phyloP scores from a whole-genome alignment of 2,797 vertebrate species.

The Esox lucius region DNA sequence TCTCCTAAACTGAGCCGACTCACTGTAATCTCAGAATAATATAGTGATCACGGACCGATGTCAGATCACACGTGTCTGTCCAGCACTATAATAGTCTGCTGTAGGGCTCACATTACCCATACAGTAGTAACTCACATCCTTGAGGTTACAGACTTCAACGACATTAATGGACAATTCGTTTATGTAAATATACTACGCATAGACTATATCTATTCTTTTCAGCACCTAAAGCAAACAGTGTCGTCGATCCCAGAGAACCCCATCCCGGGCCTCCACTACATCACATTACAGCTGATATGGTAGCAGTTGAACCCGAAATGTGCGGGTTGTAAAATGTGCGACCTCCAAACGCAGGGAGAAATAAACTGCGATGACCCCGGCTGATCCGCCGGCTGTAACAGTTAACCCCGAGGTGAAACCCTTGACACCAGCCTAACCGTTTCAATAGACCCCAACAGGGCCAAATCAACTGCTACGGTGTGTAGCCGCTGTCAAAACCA shows the following conservation, averaged over 20 bases:
- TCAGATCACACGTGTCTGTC: not conserved
- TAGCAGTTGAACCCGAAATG: not conserved
- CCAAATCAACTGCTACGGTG: conserved; percentile 31
- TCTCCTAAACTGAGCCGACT: not conserved
- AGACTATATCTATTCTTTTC: not conserved
- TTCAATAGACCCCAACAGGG: not conserved
- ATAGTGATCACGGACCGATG: not conserved
- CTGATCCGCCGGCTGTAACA: not conserved
- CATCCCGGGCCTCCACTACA: not conserved
- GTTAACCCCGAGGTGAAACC: not conserved
- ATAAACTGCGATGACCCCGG: conserved; percentile 11
- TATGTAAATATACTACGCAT: not conserved
- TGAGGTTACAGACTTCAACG: too few species aligned
- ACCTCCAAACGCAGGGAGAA: conserved; percentile 11
- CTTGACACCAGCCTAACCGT: conserved; percentile 1
- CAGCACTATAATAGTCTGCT: not conserved
- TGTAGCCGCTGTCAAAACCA: conserved; percentile 31
- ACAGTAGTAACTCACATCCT: not conserved
- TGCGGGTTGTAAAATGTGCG: not conserved
- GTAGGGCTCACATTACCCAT: not conserved
- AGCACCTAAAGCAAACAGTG: not conserved
- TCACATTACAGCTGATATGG: not conserved
- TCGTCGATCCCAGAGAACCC: not conserved
- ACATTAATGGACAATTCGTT: not conserved
- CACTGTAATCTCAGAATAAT: not conserved